A percentile compares a stretch with the other conserved stretches of the same genome.
Evolutionary conservation across 1,140 invertebrate genomes (phyloP).

Genomic region (Drosophila oshimai): DNA sequence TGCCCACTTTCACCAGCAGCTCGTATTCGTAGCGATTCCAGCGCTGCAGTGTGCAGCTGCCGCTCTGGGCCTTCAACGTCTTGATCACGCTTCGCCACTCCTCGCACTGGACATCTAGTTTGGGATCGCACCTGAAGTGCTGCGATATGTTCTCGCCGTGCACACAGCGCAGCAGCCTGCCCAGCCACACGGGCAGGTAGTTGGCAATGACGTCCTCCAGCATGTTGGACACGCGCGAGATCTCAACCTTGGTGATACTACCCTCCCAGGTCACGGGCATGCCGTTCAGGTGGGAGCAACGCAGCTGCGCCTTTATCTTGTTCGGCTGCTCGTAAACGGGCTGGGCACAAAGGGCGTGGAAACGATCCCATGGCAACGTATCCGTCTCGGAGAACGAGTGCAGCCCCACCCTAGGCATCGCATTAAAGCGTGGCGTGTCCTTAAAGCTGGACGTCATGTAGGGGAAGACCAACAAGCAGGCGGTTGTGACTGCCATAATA

Average conservation of each 20-base stretch:
- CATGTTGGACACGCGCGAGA: conserved; percentile 86
- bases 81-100: conserved; percentile 82
- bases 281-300: conserved; percentile 87
- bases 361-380: conserved; percentile 86
- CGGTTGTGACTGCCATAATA: conserved; percentile 79
- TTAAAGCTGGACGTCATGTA: conserved; percentile 83
- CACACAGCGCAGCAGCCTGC: conserved; percentile 86
- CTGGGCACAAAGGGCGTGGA: conserved; percentile 88
- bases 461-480: conserved; percentile 83
- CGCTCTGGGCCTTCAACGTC: conserved; percentile 85
- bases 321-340: conserved; percentile 87
- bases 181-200: conserved; percentile 85
- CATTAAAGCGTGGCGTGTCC: conserved; percentile 68
- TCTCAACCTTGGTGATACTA: conserved; percentile 86
- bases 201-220: conserved; percentile 84
- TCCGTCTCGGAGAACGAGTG: conserved; percentile 37
- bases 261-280: conserved; percentile 88
- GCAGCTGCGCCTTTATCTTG: conserved; percentile 86
- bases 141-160: conserved; percentile 86
- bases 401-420: conserved; percentile 41
- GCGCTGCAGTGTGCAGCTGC: conserved; percentile 87
- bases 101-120: conserved; percentile 71
- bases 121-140: conserved; percentile 82
- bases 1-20: conserved; percentile 87
- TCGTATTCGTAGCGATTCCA: conserved; percentile 89